Evolutionary conservation across 2,797 vertebrate genomes (phyloP).

Genomic region (Sparidentex hasta): DNA sequence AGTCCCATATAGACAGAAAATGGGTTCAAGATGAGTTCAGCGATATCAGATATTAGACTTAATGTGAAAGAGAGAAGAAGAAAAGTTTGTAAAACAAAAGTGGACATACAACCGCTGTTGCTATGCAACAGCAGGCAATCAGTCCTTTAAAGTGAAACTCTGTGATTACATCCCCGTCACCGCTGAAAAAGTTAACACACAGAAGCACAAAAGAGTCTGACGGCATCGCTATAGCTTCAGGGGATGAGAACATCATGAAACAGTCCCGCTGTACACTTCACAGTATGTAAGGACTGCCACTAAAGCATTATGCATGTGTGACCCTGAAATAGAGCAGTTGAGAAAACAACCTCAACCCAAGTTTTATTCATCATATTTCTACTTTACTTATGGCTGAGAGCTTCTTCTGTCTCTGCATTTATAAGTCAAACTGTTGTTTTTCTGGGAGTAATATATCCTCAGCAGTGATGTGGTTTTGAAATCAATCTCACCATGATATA

Average conservation of each 20-base stretch:
- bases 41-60: not conserved
- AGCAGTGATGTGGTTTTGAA: not conserved
- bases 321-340: conserved; percentile 15
- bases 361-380: conserved; percentile 9
- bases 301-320: conserved; percentile 16
- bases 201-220: not conserved
- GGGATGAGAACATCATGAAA: conserved; percentile 19
- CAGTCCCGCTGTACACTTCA: not conserved
- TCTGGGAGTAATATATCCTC: not conserved
- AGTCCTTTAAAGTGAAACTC: not conserved
- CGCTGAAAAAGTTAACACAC: not conserved
- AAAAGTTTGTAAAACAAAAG: not conserved
- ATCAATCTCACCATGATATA: not conserved
- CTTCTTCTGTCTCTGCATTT: conserved; percentile 1
- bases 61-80: not conserved
- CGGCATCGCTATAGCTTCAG: not conserved
- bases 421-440: conserved; percentile 7
- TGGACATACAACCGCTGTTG: not conserved
- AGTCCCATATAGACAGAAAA: not conserved
- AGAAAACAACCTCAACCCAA: conserved; percentile 15
- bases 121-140: not conserved
- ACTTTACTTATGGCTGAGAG: not conserved
- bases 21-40: not conserved
- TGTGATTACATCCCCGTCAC: not conserved
- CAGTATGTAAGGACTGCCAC: not conserved